These are phyloP conservation scores for Neomicropteryx cornuta DNA, from an alignment of 1,140 invertebrate genomes.

Conservation along the genomic window DNA sequence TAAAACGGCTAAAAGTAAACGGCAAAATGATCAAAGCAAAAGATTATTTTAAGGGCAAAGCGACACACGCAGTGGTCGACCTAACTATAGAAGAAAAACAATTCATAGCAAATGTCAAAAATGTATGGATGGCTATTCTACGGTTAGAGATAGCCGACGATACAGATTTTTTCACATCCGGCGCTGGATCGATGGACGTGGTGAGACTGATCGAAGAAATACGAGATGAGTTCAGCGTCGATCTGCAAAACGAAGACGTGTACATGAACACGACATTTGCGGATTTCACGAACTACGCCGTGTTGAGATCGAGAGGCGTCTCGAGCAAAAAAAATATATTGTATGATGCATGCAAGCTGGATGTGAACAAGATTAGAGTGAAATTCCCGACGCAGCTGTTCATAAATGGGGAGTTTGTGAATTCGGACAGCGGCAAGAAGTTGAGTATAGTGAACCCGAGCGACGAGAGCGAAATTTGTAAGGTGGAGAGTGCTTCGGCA, in stretches of 20 bases:
- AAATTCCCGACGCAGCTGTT: constrained; percentile 83
- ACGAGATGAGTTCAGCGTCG: constrained; percentile 67
- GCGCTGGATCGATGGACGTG: constrained; percentile 94
- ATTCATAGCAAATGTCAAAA: constrained; percentile 46
- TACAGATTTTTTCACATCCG: constrained; percentile 86
- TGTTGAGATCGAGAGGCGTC: constrained; percentile 55
- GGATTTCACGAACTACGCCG: constrained; percentile 61
- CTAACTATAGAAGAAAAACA: constrained; percentile 68
- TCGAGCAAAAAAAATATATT: constrained; percentile 37
- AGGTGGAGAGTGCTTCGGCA: constrained; percentile 62
- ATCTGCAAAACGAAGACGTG: constrained; percentile 79
- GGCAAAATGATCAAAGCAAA: constrained; percentile 76
- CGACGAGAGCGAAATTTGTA: constrained; percentile 71
- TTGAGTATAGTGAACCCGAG: constrained; percentile 72
- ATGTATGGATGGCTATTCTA: constrained; percentile 80
- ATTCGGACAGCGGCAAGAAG: constrained; percentile 55
- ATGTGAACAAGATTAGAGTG: constrained; percentile 75
- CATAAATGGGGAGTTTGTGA: constrained; percentile 82
- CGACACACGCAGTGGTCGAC: constrained; percentile 46
- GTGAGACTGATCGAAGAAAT: constrained; percentile 88
- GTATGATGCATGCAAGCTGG: constrained; percentile 62
- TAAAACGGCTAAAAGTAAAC: constrained; percentile 58
- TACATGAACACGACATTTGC: constrained; percentile 86
- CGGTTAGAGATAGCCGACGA: constrained; percentile 61
- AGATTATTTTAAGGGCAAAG: constrained; percentile 61